Base-by-base conservation (phyloP, 2,113 vertebrate species). In the Archilochus colubris region DNA sequence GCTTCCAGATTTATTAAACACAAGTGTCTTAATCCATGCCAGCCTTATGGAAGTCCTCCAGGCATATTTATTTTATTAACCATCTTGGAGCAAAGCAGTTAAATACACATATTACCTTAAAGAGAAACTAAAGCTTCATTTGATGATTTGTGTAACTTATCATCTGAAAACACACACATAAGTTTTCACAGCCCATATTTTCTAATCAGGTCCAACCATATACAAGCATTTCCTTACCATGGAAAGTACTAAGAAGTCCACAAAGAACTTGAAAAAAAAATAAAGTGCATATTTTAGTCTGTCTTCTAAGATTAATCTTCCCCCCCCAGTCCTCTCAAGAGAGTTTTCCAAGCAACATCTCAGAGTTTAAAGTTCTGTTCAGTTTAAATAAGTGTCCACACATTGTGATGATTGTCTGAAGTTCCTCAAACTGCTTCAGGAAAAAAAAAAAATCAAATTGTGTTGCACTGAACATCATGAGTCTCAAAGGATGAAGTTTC, bases 31-130 rank as follows among this genome's bases (percentile, higher is more conserved):
- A 40, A 40, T 40, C 11, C 40, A 40, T 40, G 40, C 12, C 40
- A 40, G 11, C 70, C 48, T 63, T 28, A 46, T 24, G 81, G 88
- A 78, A 91, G 22, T 7, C 84, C 80, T 77, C 59, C 82, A 79
- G 40, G 73, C 44, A 70, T 73, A 82, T 74, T 94, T 86, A 44
- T 68, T 93, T 91, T 91, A 91, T 88, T 83, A 89, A 78, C 70
- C 55, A 81, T 23, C 80, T 61, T 28, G 75, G 67, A 96, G 83
- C 36, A 93, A 96, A 95, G 72, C 55, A 82, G n/a, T 72, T 95
- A 61, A 82, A 93, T 24, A 80, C 33, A 75, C 20, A 46, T 38
- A 86, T 81, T 86, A 88, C 69, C 46, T 90, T 51, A 79, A 82
- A 24, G 64, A 92, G 79, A 75, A 48, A 54, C 66, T 78, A 73